Evolutionary conservation across 2,888 invertebrate genomes (phyloP).

Genomic region (Aporophyla lueneburgensis): DNA sequence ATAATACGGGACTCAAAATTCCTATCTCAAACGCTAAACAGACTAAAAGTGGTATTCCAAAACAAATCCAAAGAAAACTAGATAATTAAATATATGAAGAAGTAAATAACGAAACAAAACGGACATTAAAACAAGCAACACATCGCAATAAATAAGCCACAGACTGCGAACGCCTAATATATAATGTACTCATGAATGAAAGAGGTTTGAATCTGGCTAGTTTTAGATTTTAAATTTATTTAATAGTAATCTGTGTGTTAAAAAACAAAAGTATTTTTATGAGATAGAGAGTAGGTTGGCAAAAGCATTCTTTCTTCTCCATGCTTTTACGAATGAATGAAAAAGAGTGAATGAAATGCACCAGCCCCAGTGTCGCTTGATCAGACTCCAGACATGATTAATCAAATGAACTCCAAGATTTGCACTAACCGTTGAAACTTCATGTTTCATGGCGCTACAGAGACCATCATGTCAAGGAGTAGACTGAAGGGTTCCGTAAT

Average conservation of each 20-base stretch:
- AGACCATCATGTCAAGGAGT: too few species aligned
- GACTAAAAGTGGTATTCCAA: slow-evolving; percentile 19
- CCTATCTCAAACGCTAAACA: slow-evolving; percentile 27
- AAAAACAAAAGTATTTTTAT: not conserved
- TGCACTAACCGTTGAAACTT: too few species aligned
- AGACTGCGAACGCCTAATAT: slow-evolving; percentile 13
- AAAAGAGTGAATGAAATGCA: too few species aligned
- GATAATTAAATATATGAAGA: slow-evolving; percentile 20
- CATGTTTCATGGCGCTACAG: too few species aligned
- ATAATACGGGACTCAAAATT: slow-evolving; percentile 1
- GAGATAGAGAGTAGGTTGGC: not conserved
- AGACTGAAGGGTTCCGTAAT: too few species aligned
- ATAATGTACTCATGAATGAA: slow-evolving; percentile 19
- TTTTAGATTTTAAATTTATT: not conserved
- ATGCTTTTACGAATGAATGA: too few species aligned
- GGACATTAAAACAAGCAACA: slow-evolving; percentile 35
- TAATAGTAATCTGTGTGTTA: not conserved
- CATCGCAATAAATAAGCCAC: slow-evolving; percentile 36
- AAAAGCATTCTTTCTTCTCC: too few species aligned
- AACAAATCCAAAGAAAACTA: slow-evolving; percentile 28
- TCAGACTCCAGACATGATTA: too few species aligned
- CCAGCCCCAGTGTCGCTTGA: too few species aligned
- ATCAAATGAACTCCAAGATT: too few species aligned
- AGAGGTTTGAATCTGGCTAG: not conserved
- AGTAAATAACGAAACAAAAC: slow-evolving; percentile 34